Percentiles rank a stretch among this genome's conserved stretches.
These are phyloP conservation scores for Drosophila incognita DNA, from an alignment of 2,888 invertebrate genomes.

Conservation along the genomic window DNA sequence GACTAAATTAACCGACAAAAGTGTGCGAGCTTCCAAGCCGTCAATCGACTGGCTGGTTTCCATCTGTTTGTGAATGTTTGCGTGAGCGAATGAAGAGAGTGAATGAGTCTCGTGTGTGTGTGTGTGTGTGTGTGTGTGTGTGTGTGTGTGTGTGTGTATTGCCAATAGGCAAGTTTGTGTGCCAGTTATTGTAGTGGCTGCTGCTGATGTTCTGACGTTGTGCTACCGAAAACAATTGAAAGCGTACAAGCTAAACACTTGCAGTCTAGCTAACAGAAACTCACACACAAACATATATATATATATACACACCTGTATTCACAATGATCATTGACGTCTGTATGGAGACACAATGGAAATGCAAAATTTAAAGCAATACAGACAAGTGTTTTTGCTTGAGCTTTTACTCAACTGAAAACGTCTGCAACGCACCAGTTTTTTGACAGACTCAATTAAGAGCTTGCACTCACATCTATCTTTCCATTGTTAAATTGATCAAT, in stretches of 20 bases:
- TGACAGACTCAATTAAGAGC: constrained; percentile 22
- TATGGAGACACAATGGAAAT: constrained; percentile 52
- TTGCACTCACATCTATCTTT: constrained; percentile 18
- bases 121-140: constrained; percentile 24
- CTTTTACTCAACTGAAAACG: constrained; percentile 14
- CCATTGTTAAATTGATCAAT: constrained; percentile 65
- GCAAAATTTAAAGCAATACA: constrained; percentile 19
- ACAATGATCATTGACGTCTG: constrained; percentile 41
- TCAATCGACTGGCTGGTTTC: constrained; percentile 31
- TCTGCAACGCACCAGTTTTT: constrained; percentile 36
- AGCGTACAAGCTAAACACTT: constrained; percentile 57
- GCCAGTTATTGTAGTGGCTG: constrained; percentile 53
- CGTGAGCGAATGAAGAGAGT: constrained; percentile 16
- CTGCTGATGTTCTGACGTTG: constrained; percentile 33
- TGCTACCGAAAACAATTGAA: constrained; percentile 62
- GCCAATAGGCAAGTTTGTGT: constrained; percentile 56
- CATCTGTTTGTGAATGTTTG: constrained; percentile 22
- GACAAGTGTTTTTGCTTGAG: neutral
- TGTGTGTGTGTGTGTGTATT: constrained; percentile 33
- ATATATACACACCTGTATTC: constrained; percentile 29
- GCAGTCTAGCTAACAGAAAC: constrained; percentile 35
- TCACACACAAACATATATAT: constrained; percentile 5
- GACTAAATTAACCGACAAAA: constrained; percentile 55
- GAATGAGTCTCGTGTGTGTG: constrained; percentile 9
- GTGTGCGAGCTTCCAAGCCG: constrained; percentile 48